Percentiles rank a stretch among this genome's conserved stretches.
phyloP scores from a whole-genome alignment of 2,797 vertebrate species.

The Falco novaeseelandiae region DNA sequence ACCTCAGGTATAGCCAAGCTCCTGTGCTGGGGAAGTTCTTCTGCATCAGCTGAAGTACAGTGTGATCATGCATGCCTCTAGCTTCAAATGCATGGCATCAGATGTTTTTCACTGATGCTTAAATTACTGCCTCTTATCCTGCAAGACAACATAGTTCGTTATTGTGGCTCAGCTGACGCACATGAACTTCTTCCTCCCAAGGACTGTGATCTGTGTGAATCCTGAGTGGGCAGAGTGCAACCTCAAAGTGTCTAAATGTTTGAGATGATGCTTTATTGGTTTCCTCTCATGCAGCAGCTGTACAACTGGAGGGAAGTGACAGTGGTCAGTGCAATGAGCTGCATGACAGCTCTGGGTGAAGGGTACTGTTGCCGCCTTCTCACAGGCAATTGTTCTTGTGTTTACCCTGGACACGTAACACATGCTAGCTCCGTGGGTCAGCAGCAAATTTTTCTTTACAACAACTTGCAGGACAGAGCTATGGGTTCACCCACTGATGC shows the following conservation, averaged over 20 bases:
- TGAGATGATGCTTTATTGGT: neutral
- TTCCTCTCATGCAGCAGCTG: neutral
- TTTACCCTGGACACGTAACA: neutral
- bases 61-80: neutral
- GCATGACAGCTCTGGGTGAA: neutral
- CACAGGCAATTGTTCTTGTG: neutral
- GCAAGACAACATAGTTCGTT: neutral
- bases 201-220: neutral
- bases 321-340: neutral
- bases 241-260: neutral
- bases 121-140: neutral
- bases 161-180: conserved; percentile 4
- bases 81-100: neutral
- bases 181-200: neutral
- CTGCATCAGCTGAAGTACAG: neutral
- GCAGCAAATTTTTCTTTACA: neutral
- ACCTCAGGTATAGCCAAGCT: neutral
- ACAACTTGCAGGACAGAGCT: neutral
- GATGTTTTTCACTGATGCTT: neutral
- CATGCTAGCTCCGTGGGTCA: neutral
- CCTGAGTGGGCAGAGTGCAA: conserved; percentile 1
- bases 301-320: neutral
- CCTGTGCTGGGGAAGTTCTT: neutral
- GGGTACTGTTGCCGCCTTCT: neutral
- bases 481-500: neutral